Base-by-base conservation (phyloP, 1,140 invertebrate species). In the Anoplolepis gracilipes region DNA sequence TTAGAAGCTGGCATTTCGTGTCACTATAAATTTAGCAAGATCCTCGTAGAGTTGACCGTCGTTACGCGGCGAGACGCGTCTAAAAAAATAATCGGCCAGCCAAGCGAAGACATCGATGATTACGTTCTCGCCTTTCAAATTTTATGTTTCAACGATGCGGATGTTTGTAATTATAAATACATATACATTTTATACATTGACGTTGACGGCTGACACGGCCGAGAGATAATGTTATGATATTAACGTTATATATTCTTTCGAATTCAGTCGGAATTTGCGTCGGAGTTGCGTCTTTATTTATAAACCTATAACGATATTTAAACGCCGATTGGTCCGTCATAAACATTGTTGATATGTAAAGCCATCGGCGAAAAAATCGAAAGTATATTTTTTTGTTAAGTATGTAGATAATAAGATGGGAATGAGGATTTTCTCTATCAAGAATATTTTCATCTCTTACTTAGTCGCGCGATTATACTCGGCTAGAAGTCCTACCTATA, bases 1-100 rank as follows among this genome's bases (percentile, higher is more conserved):
- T 79, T 79, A 79, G 62, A 65, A 67, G 62, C 62, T 67, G 62
- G 62, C 62, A 79, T 79, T 79, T 79, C 61, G 42, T 78, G 61
- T 78, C 76, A 36, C 4, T 55, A 11, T 67, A 67, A 79, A 79
- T 79, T 79, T 79, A 79, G 62, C 76, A 10, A 16, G 42, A 28
- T 42, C 57, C 36, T 46, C 22, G 16, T 61, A 19, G 42, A 49
- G 16, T 77, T 42, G 28, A 77, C 7, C n/a, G 75, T 64, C 59
- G 57, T 22, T 39, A 19, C 22, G 53, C 25, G n/a, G 8, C n/a
- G 57, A 19, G 19, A 64, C 10, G 46, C 46, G 13, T 62, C 5
- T 30, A 28, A 65, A 78, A 67, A 53, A 36, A 73, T 1, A 11
- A 73, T 13, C 4, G 8, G n/a, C 2, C 1, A 73, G 2, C 6